Evolutionary conservation across 64 coral and sea anemone genomes (phyloP).

Genomic region (Dendronephthya gigantea): DNA sequence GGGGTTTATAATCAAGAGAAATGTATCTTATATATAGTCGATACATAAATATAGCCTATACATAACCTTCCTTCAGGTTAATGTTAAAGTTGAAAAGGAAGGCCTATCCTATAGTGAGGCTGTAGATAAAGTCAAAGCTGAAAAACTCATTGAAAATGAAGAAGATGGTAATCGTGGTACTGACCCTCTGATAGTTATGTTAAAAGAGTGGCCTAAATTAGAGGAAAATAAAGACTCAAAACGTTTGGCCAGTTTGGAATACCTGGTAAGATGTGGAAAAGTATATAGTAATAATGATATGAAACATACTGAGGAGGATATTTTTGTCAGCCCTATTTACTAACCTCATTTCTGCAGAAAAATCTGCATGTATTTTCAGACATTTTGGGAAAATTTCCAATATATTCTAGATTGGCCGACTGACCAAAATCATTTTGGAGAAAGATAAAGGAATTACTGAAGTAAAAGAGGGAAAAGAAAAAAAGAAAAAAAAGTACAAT

Average conservation of each 20-base stretch:
- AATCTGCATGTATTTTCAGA: too few species aligned
- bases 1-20: too few species aligned
- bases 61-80: slow-evolving; percentile 30
- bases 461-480: too few species aligned
- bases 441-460: too few species aligned
- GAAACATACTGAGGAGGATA: too few species aligned
- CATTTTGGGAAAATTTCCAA: too few species aligned
- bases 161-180: slow-evolving; percentile 4
- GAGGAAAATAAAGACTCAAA: slow-evolving; percentile 45
- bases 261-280: slow-evolving; percentile 34
- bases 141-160: slow-evolving; percentile 20
- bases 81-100: slow-evolving; percentile 38
- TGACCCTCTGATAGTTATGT: slow-evolving; percentile 35
- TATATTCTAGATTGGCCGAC: slow-evolving; percentile 48
- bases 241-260: slow-evolving; percentile 55
- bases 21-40: too few species aligned
- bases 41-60: too few species aligned
- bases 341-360: too few species aligned
- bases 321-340: too few species aligned
- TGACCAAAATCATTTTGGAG: slow-evolving; percentile 68
- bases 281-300: neutral
- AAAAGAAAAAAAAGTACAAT: neutral
- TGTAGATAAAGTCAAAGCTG: slow-evolving; percentile 61
- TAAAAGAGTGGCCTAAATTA: slow-evolving; percentile 59
- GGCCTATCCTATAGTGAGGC: slow-evolving; percentile 47